Conservation (phyloP, 53 echinoderm and acorn worm species). For the Antedon mediterranea region DNA sequence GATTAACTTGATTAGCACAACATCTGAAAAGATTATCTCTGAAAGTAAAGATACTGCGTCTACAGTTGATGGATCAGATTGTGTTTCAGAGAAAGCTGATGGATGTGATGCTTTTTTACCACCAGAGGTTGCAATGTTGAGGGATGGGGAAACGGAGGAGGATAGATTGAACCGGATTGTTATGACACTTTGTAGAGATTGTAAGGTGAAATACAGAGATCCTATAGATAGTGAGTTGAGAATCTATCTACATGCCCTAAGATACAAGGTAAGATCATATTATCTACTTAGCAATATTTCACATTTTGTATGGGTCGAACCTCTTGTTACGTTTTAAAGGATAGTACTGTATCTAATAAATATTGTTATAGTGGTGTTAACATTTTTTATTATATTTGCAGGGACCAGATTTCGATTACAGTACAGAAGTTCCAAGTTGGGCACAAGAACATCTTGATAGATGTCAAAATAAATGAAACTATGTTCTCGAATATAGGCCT, state of each 20-base stretch:
- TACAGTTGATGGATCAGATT: neutral
- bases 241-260: conserved; percentile 76
- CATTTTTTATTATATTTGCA: conserved; percentile 20
- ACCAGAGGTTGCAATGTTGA: neutral
- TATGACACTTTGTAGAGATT: conserved; percentile 53
- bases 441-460: conserved; percentile 52
- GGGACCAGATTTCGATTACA: conserved; percentile 97
- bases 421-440: conserved; percentile 68
- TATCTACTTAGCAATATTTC: neutral
- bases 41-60: neutral
- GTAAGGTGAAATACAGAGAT: conserved; percentile 47
- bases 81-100: neutral
- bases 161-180: conserved; percentile 23
- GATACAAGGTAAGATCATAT: conserved; percentile 57
- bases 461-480: neutral
- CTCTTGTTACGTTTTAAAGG: neutral
- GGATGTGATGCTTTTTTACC: neutral
- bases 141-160: conserved; percentile 30
- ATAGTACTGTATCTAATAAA: neutral
- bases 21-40: too few species aligned
- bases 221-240: conserved; percentile 68
- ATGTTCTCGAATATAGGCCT: neutral
- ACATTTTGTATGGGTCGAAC: too few species aligned
- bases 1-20: too few species aligned
- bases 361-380: neutral